Evolutionary conservation across 2,113 vertebrate genomes (phyloP).

Genomic region (Abramis brama): DNA sequence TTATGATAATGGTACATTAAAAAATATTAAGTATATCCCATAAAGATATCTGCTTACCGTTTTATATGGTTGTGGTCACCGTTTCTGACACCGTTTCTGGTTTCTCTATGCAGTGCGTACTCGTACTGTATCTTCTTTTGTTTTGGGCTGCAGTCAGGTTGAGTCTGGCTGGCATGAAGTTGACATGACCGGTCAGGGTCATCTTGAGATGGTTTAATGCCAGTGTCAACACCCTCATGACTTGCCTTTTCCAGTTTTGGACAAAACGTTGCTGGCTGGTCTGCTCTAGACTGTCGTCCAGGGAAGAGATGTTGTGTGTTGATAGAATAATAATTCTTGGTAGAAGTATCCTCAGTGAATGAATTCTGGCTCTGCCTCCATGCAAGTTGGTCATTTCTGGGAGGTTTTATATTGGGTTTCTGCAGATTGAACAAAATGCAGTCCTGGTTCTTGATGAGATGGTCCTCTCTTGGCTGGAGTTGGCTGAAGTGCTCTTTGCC

Average conservation of each 20-base stretch:
- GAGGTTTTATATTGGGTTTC: conserved; percentile 9
- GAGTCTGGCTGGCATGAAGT: background rate
- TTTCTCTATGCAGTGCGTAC: background rate
- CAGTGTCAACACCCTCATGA: conserved; percentile 1
- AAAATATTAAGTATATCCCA: background rate
- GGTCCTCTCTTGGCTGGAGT: conserved; percentile 2
- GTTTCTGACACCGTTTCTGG: conserved; percentile 1
- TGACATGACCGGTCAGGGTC: background rate
- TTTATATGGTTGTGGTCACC: conserved; percentile 6
- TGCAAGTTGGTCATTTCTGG: background rate
- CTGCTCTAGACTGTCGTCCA: conserved; percentile 1
- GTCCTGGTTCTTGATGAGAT: conserved; percentile 9
- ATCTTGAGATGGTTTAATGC: background rate
- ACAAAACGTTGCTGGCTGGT: background rate
- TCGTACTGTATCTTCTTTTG: background rate
- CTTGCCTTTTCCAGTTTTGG: background rate
- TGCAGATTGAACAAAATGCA: conserved; percentile 27
- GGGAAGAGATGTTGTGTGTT: conserved; percentile 23
- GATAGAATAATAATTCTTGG: background rate
- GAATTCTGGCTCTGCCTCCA: conserved; percentile 29
- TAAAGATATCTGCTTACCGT: background rate
- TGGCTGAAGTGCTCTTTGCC: conserved; percentile 6
- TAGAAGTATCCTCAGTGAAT: conserved; percentile 17
- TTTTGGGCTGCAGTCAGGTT: background rate
- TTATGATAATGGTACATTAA: background rate